Conservation (phyloP, 2,797 vertebrate species). For the Astyanax mexicanus region DNA sequence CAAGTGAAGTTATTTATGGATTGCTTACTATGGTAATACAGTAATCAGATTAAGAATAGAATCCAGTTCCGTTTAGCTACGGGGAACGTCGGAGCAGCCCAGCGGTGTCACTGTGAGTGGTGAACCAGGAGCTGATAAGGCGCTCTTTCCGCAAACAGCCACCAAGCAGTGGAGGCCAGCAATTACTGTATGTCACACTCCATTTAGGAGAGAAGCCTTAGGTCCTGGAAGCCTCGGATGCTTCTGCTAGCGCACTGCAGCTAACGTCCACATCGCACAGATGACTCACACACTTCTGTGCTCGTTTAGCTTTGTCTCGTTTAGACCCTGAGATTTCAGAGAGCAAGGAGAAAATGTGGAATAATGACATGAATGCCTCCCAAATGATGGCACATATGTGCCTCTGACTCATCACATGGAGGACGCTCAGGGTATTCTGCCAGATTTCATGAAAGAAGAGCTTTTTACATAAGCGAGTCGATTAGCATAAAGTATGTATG, state of each 20-base stretch:
- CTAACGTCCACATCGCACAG: neutral
- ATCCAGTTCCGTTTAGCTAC: neutral
- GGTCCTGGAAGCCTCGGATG: constrained; percentile 13
- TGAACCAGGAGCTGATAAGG: constrained; percentile 11
- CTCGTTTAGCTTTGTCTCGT: constrained; percentile 19
- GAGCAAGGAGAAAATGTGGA: constrained; percentile 4
- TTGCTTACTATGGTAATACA: neutral
- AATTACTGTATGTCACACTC: constrained; percentile 23
- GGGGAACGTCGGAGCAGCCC: neutral
- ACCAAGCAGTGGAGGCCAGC: constrained; percentile 10
- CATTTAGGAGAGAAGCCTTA: constrained; percentile 1
- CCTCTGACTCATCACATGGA: constrained; percentile 24
- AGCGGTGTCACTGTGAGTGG: neutral
- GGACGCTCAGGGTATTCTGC: neutral
- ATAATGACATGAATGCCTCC: neutral
- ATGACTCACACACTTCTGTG: constrained; percentile 48
- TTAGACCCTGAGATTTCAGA: constrained; percentile 17
- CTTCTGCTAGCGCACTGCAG: constrained; percentile 1
- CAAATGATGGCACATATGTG: neutral
- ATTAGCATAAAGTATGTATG: constrained; percentile 9
- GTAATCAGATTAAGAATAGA: neutral
- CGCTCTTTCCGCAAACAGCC: constrained; percentile 2
- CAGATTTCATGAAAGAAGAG: constrained; percentile 22
- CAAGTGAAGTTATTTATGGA: neutral
- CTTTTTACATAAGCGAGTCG: constrained; percentile 40